These are phyloP conservation scores for Zoroaster sp. DNA, from an alignment of 53 echinoderm and acorn worm species.

Conservation along the genomic window DNA sequence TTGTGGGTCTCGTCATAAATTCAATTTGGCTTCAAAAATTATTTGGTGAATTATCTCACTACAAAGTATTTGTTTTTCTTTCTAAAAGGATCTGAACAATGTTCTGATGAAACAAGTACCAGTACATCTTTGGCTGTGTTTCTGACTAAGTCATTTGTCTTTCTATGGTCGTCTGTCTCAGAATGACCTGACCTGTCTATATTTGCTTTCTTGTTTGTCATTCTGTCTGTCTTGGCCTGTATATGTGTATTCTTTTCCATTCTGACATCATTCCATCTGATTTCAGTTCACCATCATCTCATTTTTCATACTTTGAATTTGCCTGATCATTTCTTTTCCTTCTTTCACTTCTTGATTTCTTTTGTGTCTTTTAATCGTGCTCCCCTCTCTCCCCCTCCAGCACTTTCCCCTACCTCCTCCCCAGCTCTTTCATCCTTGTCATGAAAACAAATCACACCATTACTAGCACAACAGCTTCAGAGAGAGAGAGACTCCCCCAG, in stretches of 20 bases:
- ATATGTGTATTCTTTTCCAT: background rate
- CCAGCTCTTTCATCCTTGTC: background rate
- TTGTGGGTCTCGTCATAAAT: no score
- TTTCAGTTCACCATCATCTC: background rate
- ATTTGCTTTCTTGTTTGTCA: background rate
- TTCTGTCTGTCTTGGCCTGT: background rate
- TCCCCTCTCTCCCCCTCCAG: background rate
- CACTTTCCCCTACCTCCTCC: background rate
- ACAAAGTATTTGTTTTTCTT: no score
- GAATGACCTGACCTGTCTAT: no score
- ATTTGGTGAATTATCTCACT: no score
- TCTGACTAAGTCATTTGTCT: no score
- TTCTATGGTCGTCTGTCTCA: no score
- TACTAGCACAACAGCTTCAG: conserved; percentile 1
- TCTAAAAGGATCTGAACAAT: no score
- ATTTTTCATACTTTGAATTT: no score
- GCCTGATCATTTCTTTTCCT: background rate
- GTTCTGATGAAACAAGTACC: no score
- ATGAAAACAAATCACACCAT: background rate
- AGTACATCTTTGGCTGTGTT: no score
- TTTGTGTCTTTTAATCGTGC: background rate
- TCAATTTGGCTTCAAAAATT: no score
- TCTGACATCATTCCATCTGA: background rate
- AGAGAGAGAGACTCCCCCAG: background rate
- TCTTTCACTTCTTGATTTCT: background rate